Base-by-base conservation (phyloP, 2,888 invertebrate genomes). In the Amiota minor region DNA sequence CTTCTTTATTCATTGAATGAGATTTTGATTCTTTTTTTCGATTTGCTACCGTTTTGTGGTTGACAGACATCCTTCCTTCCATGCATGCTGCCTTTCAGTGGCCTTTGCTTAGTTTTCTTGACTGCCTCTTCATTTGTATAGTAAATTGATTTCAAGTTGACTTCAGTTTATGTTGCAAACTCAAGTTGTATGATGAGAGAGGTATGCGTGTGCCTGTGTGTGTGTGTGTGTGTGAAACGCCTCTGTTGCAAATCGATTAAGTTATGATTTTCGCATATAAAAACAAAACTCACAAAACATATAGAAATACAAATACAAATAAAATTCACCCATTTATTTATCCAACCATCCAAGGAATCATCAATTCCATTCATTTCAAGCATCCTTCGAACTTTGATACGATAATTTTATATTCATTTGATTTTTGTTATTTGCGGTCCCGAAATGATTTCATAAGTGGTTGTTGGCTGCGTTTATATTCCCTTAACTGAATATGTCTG, bases 191-290 rank as follows among this genome's bases (percentile, higher is more conserved):
- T 35, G 35, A 18, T 35, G 35, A 35, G 35, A 35, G 35, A n/a
- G 9, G 49, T 49, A 11, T 11, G 9, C 49, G 55, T n/a, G 55
- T n/a, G 20, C 59, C 8, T 20, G 20, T 64, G 45, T 45, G 62
- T 46, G 18, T 46, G 61, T 80, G 77, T 75, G 35, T 35, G 2
- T 35, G 2, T 35, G 35, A 35, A 80, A 79, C 81, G 82, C 83
- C 83, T 82, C 85, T 81, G 83, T 82, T 81, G 78, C 83, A 83
- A 83, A 83, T 83, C 84, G 83, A 83, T 84, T 84, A 83, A 67
- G 49, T 67, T 49, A 49, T 67, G 65, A 67, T 64, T 23, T 49
- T 23, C 67, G 49, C 67, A 50, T 67, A 11, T 20, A 16, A 49
- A 49, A 73, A 56, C 49, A 62, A 45, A 11, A 16, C 6, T 3